Evolutionary conservation across 1,140 invertebrate species (phyloP).

Genomic region (Dolichoris vasculosae): DNA sequence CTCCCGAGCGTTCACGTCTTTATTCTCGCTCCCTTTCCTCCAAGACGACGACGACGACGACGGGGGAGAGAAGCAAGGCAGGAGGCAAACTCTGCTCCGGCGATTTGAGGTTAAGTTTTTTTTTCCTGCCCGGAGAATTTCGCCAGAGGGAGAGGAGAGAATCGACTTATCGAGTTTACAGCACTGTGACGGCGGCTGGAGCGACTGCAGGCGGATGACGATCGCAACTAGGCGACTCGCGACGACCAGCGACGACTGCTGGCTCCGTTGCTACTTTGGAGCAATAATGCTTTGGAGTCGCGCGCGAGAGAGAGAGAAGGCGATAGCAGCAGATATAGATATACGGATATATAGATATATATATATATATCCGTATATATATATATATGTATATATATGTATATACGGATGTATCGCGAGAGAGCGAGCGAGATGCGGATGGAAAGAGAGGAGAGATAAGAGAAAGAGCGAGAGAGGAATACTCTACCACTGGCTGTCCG

Average conservation of each 20-base stretch:
- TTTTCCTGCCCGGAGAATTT: neutral
- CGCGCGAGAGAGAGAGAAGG: neutral
- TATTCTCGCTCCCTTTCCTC: neutral
- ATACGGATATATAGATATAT: too few relatives aligned
- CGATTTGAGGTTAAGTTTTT: conserved; percentile 45
- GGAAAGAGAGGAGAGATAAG: too few relatives aligned
- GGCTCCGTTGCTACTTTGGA: conserved; percentile 11
- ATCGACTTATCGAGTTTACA: conserved; percentile 3
- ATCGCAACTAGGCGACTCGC: neutral
- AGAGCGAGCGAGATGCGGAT: too few relatives aligned
- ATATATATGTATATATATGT: too few relatives aligned
- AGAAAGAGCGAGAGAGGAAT: neutral
- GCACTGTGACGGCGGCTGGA: neutral
- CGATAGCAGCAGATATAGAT: too few relatives aligned
- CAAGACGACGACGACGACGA: too few relatives aligned
- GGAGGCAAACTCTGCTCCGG: neutral
- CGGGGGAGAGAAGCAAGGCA: neutral
- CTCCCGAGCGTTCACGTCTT: too few relatives aligned
- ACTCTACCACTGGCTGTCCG: conserved; percentile 16
- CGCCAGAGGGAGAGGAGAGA: neutral
- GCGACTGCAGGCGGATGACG: neutral
- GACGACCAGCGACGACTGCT: conserved; percentile 1
- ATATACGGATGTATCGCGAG: too few relatives aligned
- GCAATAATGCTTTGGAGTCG: neutral
- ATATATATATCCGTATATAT: too few relatives aligned